Percentiles rank a stretch among this genome's conserved stretches.
Evolutionary conservation across 1,140 invertebrate genomes (phyloP).

Genomic region (Heterodera carotae): DNA sequence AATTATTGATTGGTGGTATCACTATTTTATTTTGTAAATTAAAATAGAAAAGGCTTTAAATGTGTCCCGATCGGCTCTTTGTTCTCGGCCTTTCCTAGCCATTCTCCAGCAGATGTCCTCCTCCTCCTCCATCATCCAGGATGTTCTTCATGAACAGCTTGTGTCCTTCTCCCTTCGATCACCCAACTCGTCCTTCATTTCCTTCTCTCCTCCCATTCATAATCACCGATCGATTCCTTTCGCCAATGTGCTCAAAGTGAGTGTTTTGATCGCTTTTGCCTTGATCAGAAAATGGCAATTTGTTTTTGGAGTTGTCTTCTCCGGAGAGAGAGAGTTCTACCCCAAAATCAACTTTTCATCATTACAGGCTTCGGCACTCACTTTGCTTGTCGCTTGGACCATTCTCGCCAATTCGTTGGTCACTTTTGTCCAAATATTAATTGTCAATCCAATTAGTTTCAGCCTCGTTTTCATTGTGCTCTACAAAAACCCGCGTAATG

Average conservation of each 20-base stretch:
- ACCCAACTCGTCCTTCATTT: neutral
- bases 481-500: slow-evolving; percentile 62
- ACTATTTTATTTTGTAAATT: no score
- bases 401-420: slow-evolving; percentile 54
- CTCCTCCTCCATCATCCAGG: neutral
- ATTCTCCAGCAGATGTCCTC: neutral
- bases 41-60: no score
- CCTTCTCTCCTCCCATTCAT: neutral
- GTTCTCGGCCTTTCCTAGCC: neutral
- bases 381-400: slow-evolving; percentile 62
- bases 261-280: neutral
- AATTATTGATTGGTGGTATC: no score
- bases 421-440: neutral
- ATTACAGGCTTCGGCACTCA: slow-evolving; percentile 56
- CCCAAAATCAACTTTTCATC: slow-evolving; percentile 50
- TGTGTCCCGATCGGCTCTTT: neutral
- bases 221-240: neutral
- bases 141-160: neutral
- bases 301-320: no score
- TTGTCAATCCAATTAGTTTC: neutral
- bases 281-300: no score
- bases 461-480: slow-evolving; percentile 62
- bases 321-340: no score
- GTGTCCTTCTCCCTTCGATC: neutral
- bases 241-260: neutral